Conservation (phyloP, 2,797 vertebrate genomes). For the Rhinophrynus dorsalis region DNA sequence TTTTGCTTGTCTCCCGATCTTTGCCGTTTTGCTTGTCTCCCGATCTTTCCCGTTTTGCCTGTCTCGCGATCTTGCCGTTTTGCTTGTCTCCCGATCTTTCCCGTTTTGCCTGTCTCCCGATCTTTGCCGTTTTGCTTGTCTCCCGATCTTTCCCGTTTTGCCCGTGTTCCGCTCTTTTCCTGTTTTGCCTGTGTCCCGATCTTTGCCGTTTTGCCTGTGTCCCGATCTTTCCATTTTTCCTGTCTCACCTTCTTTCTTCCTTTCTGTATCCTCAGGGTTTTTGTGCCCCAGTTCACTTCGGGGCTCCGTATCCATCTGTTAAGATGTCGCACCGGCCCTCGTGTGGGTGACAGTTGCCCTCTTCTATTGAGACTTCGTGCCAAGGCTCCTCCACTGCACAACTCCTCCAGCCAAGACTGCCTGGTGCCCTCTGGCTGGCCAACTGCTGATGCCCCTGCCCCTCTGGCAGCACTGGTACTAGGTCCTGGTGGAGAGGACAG, state of each 20-base stretch:
- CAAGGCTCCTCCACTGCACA: conserved; percentile 91
- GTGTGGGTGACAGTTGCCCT: conserved; percentile 78
- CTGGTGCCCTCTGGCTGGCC: conserved; percentile 75
- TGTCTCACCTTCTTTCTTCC: neutral
- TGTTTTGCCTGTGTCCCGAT: neutral
- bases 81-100: too few relatives aligned
- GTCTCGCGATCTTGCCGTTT: too few relatives aligned
- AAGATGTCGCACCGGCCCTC: conserved; percentile 79
- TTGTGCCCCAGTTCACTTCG: conserved; percentile 91
- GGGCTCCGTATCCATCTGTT: conserved; percentile 86
- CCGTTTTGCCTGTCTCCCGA: too few relatives aligned
- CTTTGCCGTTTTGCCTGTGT: neutral
- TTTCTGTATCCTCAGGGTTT: conserved; percentile 74
- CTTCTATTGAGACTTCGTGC: conserved; percentile 87
- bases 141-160: neutral
- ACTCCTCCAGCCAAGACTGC: conserved; percentile 90
- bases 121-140: neutral
- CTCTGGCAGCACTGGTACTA: conserved; percentile 98
- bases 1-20: neutral
- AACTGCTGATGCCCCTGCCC: conserved; percentile 79
- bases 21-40: neutral
- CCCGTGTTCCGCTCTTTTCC: neutral
- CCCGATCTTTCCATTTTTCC: neutral
- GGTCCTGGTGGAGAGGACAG: conserved; percentile 87
- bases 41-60: neutral